These are phyloP conservation scores for Musca vetustissima DNA, from an alignment of 1,140 invertebrate genomes.

Conservation along the genomic window DNA sequence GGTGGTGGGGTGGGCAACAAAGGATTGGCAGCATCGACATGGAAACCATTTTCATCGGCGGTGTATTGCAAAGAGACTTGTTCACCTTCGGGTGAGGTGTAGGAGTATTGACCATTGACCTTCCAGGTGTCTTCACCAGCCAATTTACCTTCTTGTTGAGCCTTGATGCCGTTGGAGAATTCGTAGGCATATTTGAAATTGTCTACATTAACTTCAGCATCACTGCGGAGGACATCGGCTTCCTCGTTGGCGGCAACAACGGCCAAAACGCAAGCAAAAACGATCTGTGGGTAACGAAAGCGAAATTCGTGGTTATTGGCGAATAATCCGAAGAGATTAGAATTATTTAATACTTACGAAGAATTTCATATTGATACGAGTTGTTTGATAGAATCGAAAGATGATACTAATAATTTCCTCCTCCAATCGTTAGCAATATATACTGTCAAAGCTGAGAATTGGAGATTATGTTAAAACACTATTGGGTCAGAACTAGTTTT, in stretches of 20 bases:
- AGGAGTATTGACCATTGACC: conserved; percentile 72
- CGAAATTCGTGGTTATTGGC: neutral
- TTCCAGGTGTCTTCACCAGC: conserved; percentile 66
- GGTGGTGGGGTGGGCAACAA: conserved; percentile 69
- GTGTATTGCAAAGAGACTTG: conserved; percentile 46
- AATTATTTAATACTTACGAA: conserved; percentile 47
- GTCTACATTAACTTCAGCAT: conserved; percentile 34
- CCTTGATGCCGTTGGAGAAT: conserved; percentile 77
- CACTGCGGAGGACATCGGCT: conserved; percentile 30
- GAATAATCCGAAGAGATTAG: too few species aligned
- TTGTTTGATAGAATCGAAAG: neutral
- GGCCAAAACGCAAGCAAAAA: conserved; percentile 43
- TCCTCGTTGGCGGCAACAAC: conserved; percentile 40
- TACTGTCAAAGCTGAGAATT: too few species aligned
- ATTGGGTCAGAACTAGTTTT: too few species aligned
- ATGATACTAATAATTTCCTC: too few species aligned
- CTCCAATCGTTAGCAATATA: too few species aligned
- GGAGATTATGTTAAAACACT: too few species aligned
- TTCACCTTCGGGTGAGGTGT: conserved; percentile 71
- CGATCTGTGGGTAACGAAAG: conserved; percentile 33
- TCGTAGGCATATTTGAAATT: conserved; percentile 59
- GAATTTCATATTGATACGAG: conserved; percentile 42
- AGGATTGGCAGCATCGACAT: conserved; percentile 61
- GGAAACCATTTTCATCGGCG: conserved; percentile 74
- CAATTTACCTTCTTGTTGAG: conserved; percentile 72